phyloP scores from a whole-genome alignment of 2,888 invertebrate species.

The Dynastes maya region DNA sequence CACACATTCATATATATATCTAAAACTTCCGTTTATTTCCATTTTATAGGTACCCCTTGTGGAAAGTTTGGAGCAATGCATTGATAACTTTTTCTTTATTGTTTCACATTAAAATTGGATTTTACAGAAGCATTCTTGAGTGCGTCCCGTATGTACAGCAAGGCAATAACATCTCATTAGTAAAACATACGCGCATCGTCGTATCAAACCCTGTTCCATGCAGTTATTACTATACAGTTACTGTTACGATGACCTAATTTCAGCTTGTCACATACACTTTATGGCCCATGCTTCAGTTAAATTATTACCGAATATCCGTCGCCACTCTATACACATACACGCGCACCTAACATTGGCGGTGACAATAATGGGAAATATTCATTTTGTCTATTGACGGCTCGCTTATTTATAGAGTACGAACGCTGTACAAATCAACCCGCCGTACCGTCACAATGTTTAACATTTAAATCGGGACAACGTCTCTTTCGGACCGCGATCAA shows the following conservation, averaged over 20 bases:
- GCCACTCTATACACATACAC: not conserved
- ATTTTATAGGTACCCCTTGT: no score
- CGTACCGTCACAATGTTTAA: constrained; percentile 3
- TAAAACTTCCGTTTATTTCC: no score
- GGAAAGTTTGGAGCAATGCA: no score
- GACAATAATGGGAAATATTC: constrained; percentile 44
- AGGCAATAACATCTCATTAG: not conserved
- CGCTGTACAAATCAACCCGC: not conserved
- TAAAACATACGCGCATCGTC: no score
- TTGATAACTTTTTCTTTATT: no score
- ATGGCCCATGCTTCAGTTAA: constrained; percentile 48
- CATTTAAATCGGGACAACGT: constrained; percentile 1
- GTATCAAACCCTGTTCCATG: no score
- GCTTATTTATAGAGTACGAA: constrained; percentile 43
- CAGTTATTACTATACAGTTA: no score
- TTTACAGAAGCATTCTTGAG: no score
- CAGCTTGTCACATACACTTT: constrained; percentile 52
- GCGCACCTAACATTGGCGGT: not conserved
- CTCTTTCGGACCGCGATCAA: not conserved
- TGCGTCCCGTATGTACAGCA: not conserved
- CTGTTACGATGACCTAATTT: constrained; percentile 50
- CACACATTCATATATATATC: no score
- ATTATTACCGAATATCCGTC: constrained; percentile 37
- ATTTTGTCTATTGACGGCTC: constrained; percentile 32
- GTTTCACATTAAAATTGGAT: no score